Base-by-base conservation (phyloP, 2,113 vertebrate genomes). In the Calidris pugnax region DNA sequence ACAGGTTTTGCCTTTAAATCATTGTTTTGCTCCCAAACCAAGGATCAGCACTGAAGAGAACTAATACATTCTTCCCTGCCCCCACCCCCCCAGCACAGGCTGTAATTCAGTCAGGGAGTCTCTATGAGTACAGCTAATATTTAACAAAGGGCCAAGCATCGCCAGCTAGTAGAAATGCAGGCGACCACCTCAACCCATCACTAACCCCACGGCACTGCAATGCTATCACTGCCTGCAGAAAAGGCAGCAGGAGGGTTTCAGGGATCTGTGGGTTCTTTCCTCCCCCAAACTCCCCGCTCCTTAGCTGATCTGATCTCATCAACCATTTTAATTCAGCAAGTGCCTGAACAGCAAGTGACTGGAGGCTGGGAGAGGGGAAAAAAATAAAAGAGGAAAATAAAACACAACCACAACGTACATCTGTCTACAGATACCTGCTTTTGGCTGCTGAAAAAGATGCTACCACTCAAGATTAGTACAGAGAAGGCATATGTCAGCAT, bases 131-230 rank as follows among this genome's bases (percentile, higher is more conserved):
- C 59, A 91, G 94, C 91, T 96, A 96, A 97, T 96, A 91, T 95
- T 96, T 97, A 96, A 97, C 94, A 93, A 95, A 94, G 62, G 62
- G 77, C 84, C 81, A 96, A 91, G 94, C 89, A 95, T 45, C 84
- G 72, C 14, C 80, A 87, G 89, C 57, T 7, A 89, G 81, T 48
- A 93, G 86, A 97, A 93, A 94, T 14, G n/a, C 80, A 68, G 0
- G 10, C 2, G 1, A 92, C 59, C 78, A 87, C 74, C 94, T 87
- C 87, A 33, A 55, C 64, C 81, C n/a, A 77, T 66, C 89, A 74
- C 73, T 78, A 89, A 93, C 62, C 55, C 85, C 3, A 32, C 26
- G n/a, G 73, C 72, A 19, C 0, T 71, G n/a, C 76, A 67, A 18
- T 5, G 33, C 16, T 78, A 27, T 39, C 85, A 60, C 20, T 68